Evolutionary conservation across 2,888 invertebrate genomes (phyloP).

Genomic region (Pseudococcus jackbeardsleyi): DNA sequence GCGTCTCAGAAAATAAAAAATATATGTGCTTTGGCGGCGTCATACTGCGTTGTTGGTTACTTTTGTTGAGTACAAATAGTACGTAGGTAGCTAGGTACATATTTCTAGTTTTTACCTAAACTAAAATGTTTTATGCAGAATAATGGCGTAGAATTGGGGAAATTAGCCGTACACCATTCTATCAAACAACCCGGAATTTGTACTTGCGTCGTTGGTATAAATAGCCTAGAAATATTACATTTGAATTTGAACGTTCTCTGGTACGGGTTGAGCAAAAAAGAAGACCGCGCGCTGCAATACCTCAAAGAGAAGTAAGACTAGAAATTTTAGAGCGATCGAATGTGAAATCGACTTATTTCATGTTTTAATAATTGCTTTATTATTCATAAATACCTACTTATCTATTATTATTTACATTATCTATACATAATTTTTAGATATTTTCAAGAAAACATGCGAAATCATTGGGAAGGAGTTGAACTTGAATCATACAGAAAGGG

Average conservation of each 20-base stretch:
- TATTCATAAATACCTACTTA: too few species aligned
- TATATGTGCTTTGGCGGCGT: conserved; percentile 75
- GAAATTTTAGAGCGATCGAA: neutral
- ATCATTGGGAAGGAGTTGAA: conserved; percentile 68
- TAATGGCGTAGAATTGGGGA: conserved; percentile 78
- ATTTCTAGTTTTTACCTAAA: neutral
- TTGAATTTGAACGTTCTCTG: conserved; percentile 77
- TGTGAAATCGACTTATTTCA: neutral
- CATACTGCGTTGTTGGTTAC: conserved; percentile 67
- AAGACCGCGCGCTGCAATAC: conserved; percentile 76
- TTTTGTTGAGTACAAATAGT: too few species aligned
- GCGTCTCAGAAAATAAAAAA: conserved; percentile 77
- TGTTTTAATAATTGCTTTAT: neutral
- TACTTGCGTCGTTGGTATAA: conserved; percentile 84
- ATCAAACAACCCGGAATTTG: conserved; percentile 75
- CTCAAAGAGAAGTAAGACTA: conserved; percentile 70
- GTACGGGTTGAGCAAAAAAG: conserved; percentile 77
- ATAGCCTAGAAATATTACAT: conserved; percentile 75
- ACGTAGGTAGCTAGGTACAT: too few species aligned
- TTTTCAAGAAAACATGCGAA: conserved; percentile 55
- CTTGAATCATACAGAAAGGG: conserved; percentile 63
- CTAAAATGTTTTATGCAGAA: conserved; percentile 69
- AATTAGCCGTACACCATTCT: conserved; percentile 79
- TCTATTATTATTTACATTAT: too few species aligned
- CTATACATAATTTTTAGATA: neutral